phyloP scores from a whole-genome alignment of 2,888 invertebrate genomes.

The Pyrrhosoma nymphula region DNA sequence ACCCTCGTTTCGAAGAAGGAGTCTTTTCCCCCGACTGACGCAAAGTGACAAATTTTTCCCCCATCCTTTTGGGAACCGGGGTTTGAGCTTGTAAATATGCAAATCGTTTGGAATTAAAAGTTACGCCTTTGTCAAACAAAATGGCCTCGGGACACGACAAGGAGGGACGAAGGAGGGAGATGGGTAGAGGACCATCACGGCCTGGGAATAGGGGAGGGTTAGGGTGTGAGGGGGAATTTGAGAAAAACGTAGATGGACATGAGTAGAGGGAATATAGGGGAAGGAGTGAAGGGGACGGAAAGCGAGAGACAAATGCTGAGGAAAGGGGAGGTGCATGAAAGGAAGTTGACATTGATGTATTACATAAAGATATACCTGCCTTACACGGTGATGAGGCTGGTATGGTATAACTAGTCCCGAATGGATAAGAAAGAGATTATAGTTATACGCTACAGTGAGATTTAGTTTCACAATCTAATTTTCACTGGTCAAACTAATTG shows the following conservation, averaged over 20 bases:
- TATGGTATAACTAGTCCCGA: too few relatives aligned
- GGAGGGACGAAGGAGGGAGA: background rate
- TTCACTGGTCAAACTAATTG: too few relatives aligned
- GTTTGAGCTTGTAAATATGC: conserved; percentile 47
- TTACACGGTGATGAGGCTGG: too few relatives aligned
- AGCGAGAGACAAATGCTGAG: background rate
- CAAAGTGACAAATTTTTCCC: background rate
- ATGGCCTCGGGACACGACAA: background rate
- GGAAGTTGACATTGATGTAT: background rate
- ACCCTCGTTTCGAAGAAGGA: background rate
- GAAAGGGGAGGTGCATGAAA: background rate
- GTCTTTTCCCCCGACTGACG: background rate
- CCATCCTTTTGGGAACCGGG: background rate
- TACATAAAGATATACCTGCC: too few relatives aligned
- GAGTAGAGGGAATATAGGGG: background rate
- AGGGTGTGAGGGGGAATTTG: background rate
- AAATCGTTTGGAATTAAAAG: conserved; percentile 56
- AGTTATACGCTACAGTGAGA: too few relatives aligned
- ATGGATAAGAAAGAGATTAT: too few relatives aligned
- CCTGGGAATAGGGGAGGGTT: background rate
- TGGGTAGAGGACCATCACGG: background rate
- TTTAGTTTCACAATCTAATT: too few relatives aligned
- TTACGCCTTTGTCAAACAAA: conserved; percentile 43
- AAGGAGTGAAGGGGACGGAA: background rate
- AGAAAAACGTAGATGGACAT: background rate